Evolutionary conservation across 2,113 vertebrate genomes (phyloP).

Genomic region (Oxygymnocypris stewartii): DNA sequence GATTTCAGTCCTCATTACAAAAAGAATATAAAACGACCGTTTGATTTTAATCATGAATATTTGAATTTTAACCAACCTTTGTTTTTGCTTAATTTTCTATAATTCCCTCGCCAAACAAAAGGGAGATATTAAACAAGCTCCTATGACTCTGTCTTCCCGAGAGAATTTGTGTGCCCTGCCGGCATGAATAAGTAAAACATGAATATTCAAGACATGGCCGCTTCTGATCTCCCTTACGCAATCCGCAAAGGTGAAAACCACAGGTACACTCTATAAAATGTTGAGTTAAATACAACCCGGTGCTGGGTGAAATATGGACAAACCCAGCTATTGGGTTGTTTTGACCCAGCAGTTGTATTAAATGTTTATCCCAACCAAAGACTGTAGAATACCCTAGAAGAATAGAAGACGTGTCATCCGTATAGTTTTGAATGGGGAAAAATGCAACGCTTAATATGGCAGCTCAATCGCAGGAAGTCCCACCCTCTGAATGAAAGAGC

Average conservation of each 20-base stretch:
- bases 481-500: no score
- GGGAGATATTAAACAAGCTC: slow-evolving; percentile 33
- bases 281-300: no score
- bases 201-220: slow-evolving; percentile 42
- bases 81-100: slow-evolving; percentile 33
- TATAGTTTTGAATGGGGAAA: no score
- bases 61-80: slow-evolving; percentile 23
- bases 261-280: no score
- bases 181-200: slow-evolving; percentile 48
- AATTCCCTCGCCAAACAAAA: slow-evolving; percentile 25
- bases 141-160: slow-evolving; percentile 21
- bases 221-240: slow-evolving; percentile 33
- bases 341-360: no score
- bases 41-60: slow-evolving; percentile 31
- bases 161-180: slow-evolving; percentile 25
- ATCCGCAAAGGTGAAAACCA: slow-evolving; percentile 16
- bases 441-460: no score
- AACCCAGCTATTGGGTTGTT: no score
- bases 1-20: slow-evolving; percentile 25
- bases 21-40: background rate
- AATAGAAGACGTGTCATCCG: no score
- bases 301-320: no score
- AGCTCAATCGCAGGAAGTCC: no score
- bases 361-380: no score
- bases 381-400: no score